Evolutionary conservation across 1,140 invertebrate genomes (phyloP), one percentile per base, ranked within the genome.

Genomic region (Armadillidium nasatum): DNA sequence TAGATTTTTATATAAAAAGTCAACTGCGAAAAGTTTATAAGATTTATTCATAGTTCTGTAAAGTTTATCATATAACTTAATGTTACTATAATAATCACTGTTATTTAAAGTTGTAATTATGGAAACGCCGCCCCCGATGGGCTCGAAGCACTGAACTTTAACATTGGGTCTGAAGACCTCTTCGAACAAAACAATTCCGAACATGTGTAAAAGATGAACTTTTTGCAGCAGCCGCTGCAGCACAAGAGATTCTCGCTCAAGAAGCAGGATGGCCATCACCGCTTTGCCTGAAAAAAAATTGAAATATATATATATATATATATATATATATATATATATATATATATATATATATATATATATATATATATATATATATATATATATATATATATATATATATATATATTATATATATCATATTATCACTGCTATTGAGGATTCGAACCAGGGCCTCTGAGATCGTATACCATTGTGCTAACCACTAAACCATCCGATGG

Each of bases 301-400:
- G 7, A 60, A 60, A 60, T 60, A 60, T 19, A 60, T 60, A 60
- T 19, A 60, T 19, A 60, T 60, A 60, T 60, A 60, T 60, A 60
- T 71, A 71, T 71, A 71, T 71, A 71, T 71, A 71, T 71, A 71
- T 71, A 71, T 71, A 71, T 71, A 71, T 71, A 71, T 71, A 71
- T 71, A 71, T 33, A 71, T 71, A 71, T 71, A 71, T 71, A 71
- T 44, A 71, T 44, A 33, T 71, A 33, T 71, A 71, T 33, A 22
- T 71, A 44, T 44, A 71, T 71, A 44, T 44, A 71, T 71, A 71
- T 44, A 71, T 71, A 71, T 44, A 43, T 71, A 71, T 44, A 43
- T 7, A 44, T 15, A 43, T 71, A 44, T 71, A 33, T 44, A 15
- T 15, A 71, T 44, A 71, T 6, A 23, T 44, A 71, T n/a, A 71